A percentile compares a stretch with the other conserved stretches of the same genome.
Conservation (phyloP, 2,797 vertebrate species). For the Discoglossus pictus region DNA sequence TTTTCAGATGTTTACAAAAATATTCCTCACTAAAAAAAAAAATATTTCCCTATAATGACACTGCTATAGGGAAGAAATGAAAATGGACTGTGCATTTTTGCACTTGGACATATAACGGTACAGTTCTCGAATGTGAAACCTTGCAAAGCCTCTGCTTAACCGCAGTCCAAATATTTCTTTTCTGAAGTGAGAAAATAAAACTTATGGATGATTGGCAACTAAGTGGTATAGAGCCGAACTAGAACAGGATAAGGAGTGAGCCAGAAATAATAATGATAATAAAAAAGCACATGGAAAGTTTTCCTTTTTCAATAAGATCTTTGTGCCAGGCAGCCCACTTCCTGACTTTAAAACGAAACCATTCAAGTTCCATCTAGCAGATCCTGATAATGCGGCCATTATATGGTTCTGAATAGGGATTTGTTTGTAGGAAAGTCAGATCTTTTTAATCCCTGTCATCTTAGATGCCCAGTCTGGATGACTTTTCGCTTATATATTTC, state of each 20-base stretch:
- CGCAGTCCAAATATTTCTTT: not conserved
- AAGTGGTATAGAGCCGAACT: conserved; percentile 7
- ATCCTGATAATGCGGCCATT: conserved; percentile 41
- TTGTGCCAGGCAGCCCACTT: conserved; percentile 41
- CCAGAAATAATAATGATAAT: conserved; percentile 45
- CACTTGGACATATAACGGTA: too few relatives aligned
- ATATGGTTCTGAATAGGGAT: conserved; percentile 39
- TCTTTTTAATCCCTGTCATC: conserved; percentile 7
- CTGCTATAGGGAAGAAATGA: too few relatives aligned
- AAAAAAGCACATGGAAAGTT: conserved; percentile 24
- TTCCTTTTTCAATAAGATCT: conserved; percentile 43
- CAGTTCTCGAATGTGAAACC: too few relatives aligned
- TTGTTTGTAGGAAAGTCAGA: conserved; percentile 17
- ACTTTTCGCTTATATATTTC: conserved; percentile 3
- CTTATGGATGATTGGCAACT: conserved; percentile 15
- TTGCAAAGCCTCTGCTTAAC: too few relatives aligned
- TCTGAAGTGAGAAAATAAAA: conserved; percentile 6
- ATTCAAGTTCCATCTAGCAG: conserved; percentile 37
- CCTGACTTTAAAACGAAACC: conserved; percentile 40
- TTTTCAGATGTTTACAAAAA: too few relatives aligned
- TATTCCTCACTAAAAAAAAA: too few relatives aligned
- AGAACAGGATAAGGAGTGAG: conserved; percentile 22
- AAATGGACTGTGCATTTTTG: too few relatives aligned
- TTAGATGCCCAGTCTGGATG: not conserved
- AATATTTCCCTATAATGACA: conserved; percentile 47